These are phyloP conservation scores for Wiebesia pumilae DNA, from an alignment of 1,140 invertebrate species.

Conservation along the genomic window DNA sequence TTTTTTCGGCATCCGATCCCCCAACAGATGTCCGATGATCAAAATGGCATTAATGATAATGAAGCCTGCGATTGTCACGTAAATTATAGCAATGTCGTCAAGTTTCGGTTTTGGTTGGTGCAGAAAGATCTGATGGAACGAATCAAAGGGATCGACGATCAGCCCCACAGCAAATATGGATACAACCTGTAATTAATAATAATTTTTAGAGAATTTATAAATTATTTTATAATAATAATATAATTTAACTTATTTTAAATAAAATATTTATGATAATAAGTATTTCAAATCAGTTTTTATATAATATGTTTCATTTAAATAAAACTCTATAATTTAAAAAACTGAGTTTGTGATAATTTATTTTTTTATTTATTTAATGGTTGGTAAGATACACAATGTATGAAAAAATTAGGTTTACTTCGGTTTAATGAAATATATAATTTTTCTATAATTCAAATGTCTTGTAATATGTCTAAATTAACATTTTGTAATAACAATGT, in stretches of 20 bases:
- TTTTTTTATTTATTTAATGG: no score
- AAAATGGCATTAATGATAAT: slow-evolving; percentile 80
- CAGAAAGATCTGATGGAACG: slow-evolving; percentile 63
- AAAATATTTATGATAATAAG: neutral
- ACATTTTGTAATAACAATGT: no score
- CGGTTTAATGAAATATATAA: no score
- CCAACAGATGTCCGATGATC: slow-evolving; percentile 77
- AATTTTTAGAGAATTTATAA: neutral
- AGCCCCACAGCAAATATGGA: slow-evolving; percentile 75
- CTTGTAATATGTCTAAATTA: no score
- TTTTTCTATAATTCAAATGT: no score
- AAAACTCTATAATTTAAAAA: no score
- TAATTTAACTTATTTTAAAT: neutral
- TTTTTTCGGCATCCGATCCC: slow-evolving; percentile 80
- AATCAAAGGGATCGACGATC: slow-evolving; percentile 77
- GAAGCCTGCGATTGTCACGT: slow-evolving; percentile 76
- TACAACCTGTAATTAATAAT: slow-evolving; percentile 67
- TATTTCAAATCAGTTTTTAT: neutral
- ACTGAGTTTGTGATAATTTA: no score
- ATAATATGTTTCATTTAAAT: no score
- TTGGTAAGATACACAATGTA: no score
- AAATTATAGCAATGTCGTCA: slow-evolving; percentile 77
- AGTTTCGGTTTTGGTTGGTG: slow-evolving; percentile 71
- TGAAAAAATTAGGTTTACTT: no score
- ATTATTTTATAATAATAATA: neutral